Percentiles rank a stretch among this genome's conserved stretches.
Conservation (phyloP, 2,888 invertebrate species). For the Drosophila subquinaria region DNA sequence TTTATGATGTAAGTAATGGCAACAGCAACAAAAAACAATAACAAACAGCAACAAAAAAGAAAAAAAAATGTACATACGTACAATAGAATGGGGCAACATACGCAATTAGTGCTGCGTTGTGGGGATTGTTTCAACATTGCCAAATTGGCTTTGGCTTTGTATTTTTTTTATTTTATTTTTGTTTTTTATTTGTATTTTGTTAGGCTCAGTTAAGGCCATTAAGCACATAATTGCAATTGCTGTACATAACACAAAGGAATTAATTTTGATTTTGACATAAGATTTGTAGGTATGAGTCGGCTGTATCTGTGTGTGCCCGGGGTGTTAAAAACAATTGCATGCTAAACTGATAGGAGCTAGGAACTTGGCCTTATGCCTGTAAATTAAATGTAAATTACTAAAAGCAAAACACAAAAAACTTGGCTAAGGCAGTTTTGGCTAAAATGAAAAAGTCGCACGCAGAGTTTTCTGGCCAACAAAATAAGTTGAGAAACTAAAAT, state of each 20-base stretch:
- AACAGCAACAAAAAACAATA: conserved; percentile 49
- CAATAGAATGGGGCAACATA: conserved; percentile 56
- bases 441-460: conserved; percentile 39
- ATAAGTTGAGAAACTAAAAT: conserved; percentile 1
- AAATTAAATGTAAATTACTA: conserved; percentile 34
- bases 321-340: conserved; percentile 32
- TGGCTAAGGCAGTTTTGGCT: conserved; percentile 1
- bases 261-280: conserved; percentile 81
- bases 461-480: conserved; percentile 19
- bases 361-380: conserved; percentile 32
- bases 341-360: neutral
- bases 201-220: conserved; percentile 73
- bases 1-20: conserved; percentile 76
- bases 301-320: conserved; percentile 16
- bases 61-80: conserved; percentile 7
- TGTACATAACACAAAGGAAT: conserved; percentile 78
- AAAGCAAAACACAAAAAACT: conserved; percentile 16
- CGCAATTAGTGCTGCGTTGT: conserved; percentile 75
- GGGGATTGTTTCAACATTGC: conserved; percentile 63
- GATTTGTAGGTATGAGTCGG: conserved; percentile 55
- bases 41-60: conserved; percentile 6
- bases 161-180: neutral
- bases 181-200: conserved; percentile 62
- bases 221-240: conserved; percentile 81
- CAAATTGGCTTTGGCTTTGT: conserved; percentile 53